Percentiles rank a stretch among this genome's conserved stretches.
Evolutionary conservation across 2,888 invertebrate species (phyloP).

Genomic region (Charanyca ferruginea): DNA sequence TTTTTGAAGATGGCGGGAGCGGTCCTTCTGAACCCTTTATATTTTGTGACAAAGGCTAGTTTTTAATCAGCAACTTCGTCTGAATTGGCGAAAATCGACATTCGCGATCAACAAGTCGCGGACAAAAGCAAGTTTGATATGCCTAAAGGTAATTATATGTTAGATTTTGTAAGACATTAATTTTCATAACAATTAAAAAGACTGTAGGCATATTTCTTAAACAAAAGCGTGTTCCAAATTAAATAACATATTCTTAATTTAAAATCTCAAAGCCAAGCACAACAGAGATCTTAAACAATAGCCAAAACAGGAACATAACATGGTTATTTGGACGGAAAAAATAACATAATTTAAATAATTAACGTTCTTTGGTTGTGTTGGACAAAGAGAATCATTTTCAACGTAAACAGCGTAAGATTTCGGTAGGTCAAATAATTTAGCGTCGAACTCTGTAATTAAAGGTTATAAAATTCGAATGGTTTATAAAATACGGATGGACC

Average conservation of each 20-base stretch:
- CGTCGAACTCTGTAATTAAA: constrained; percentile 22
- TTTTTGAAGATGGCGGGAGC: no score
- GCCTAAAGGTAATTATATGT: no score
- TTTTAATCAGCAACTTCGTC: no score
- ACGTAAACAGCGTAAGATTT: constrained; percentile 36
- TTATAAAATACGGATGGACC: constrained; percentile 50
- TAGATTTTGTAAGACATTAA: neutral
- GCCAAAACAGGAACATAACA: neutral
- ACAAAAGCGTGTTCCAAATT: neutral
- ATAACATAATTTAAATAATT: constrained; percentile 33
- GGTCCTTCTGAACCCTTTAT: no score
- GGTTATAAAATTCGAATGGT: constrained; percentile 48
- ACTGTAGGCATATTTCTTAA: neutral
- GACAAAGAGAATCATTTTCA: constrained; percentile 42
- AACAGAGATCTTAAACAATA: constrained; percentile 7
- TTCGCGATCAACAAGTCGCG: no score
- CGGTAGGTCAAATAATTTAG: constrained; percentile 51
- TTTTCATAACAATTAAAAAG: neutral
- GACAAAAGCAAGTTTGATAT: no score
- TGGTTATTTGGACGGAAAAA: constrained; percentile 12
- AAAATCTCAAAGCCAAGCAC: neutral
- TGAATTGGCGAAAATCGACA: no score
- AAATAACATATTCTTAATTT: neutral
- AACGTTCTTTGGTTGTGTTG: constrained; percentile 14
- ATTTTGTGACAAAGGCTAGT: no score